A percentile compares a stretch with the other conserved stretches of the same genome.
Evolutionary conservation across 2,113 vertebrate species (phyloP).

Genomic region (Ariopsis seemanni): DNA sequence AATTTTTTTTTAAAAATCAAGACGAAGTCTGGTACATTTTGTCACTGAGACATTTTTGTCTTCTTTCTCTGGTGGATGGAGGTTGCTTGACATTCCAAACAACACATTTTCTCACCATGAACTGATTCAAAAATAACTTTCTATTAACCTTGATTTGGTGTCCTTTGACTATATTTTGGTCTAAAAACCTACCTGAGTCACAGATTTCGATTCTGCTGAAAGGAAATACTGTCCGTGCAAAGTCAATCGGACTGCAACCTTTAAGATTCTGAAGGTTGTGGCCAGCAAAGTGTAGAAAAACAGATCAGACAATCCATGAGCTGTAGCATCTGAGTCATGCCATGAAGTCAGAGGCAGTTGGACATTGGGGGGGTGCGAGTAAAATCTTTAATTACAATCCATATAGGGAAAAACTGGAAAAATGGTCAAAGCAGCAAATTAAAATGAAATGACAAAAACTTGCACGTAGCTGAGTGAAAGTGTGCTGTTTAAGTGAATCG

Average conservation of each 20-base stretch:
- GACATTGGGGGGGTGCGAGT: neutral
- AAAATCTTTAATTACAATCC: neutral
- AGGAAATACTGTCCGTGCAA: neutral
- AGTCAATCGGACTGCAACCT: too few species aligned
- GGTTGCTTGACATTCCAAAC: neutral
- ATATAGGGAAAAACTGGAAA: neutral
- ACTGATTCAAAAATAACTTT: neutral
- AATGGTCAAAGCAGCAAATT: neutral
- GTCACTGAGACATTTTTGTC: neutral
- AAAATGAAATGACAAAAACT: neutral
- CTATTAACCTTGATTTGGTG: neutral
- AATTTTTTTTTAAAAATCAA: neutral
- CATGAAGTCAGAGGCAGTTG: neutral
- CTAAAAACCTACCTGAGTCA: neutral
- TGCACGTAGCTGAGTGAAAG: neutral
- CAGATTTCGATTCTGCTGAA: neutral
- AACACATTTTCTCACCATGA: neutral
- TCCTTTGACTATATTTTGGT: neutral
- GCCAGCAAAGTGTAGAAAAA: neutral
- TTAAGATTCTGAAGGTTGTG: neutral
- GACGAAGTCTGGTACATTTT: neutral
- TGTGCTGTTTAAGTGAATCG: neutral
- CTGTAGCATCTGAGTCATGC: neutral
- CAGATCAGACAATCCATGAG: neutral
- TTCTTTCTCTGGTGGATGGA: neutral